Evolutionary conservation across 2,888 invertebrate genomes (phyloP).

Genomic region (Coenonympha glycerion): DNA sequence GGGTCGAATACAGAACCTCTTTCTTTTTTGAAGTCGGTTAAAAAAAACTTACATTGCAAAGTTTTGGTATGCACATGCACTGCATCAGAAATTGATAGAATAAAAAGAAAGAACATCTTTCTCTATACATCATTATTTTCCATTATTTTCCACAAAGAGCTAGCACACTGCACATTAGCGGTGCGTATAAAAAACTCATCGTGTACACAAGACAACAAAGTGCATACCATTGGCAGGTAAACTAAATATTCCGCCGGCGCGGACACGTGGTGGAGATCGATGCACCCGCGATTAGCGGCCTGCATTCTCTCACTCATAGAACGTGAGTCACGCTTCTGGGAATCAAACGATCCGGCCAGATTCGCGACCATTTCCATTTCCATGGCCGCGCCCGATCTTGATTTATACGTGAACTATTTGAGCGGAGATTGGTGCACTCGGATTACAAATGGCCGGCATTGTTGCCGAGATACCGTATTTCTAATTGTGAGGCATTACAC

Average conservation of each 20-base stretch:
- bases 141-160: too few relatives aligned
- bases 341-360: constrained; percentile 22
- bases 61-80: too few relatives aligned
- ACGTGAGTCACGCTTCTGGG: constrained; percentile 28
- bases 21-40: too few relatives aligned
- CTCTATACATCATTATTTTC: too few relatives aligned
- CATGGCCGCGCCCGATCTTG: constrained; percentile 18
- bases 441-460: constrained; percentile 1
- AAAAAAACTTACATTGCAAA: too few relatives aligned
- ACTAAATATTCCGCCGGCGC: constrained; percentile 25
- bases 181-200: not conserved
- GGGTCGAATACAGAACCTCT: too few relatives aligned
- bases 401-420: constrained; percentile 15
- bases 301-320: constrained; percentile 28
- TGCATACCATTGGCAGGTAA: constrained; percentile 1
- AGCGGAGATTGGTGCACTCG: not conserved
- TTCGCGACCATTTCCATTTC: constrained; percentile 23
- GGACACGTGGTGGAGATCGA: constrained; percentile 28
- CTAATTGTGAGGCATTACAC: too few relatives aligned
- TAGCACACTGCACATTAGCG: too few relatives aligned
- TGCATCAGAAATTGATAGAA: too few relatives aligned
- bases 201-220: not conserved
- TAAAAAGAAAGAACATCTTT: too few relatives aligned
- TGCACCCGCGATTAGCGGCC: constrained; percentile 31
- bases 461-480: not conserved